Evolutionary conservation across 2,113 vertebrate species (phyloP), one percentile per base, ranked within the genome.

Genomic region (Thryonomys swinderianus): DNA sequence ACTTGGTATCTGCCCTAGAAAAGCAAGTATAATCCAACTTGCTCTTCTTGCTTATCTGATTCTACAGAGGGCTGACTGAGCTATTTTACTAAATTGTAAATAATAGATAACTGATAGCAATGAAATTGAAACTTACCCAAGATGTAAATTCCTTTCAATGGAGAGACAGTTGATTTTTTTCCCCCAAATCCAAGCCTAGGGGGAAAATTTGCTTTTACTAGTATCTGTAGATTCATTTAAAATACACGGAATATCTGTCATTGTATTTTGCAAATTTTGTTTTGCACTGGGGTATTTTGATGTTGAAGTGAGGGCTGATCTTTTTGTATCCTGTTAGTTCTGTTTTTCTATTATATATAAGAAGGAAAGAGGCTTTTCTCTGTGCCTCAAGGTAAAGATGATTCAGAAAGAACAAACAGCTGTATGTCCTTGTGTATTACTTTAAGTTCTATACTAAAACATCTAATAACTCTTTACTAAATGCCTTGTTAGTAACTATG

Each of bases 391-490:
- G 71, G 61, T 82, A 95, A 82, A 51, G 73, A 37, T 96, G 94
- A 92, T 90, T 96, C 88, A 92, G 55, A 79, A 82, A 94, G 74
- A 88, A 95, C 59, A 88, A 90, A 94, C 12, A 85, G 79, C 10
- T 18, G 32, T 9, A 17, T 37, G 59, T 18, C 40, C 40, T 61
- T 32, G 4, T 62, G 20, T 3, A 64, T 57, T 80, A 27, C 34
- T 73, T 79, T 91, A 18, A 84, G 61, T 57, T 80, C 14, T 64
- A 45, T 62, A 30, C 2, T 37, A 40, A 82, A 64, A 3, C 25
- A 85, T 7, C 9, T 74, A 48, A 82, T 79, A 88, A 88, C 9
- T 81, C 88, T 48, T 45, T 42, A 78, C 6, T 21, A 18, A 27
- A 73, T 64, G 67, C 5, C 42, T 78, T 79, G 51, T 89, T 84